Base-by-base conservation (phyloP, 2,797 vertebrate species). In the Ceryle rudis region DNA sequence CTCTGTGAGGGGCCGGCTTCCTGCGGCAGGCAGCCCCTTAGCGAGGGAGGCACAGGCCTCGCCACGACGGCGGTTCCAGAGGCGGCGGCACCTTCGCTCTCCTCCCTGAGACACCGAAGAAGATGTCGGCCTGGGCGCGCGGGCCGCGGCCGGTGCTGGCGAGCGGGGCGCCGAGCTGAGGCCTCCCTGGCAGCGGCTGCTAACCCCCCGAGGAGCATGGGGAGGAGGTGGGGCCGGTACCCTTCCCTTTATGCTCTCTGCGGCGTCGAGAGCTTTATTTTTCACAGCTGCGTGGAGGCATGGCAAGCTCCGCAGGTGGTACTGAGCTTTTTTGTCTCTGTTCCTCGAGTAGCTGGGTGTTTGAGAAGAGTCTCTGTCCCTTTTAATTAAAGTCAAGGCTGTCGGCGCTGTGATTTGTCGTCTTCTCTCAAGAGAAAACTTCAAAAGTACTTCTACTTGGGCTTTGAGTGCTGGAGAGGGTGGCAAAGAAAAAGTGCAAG, bases 1-100 rank as follows among this genome's bases (percentile, higher is more conserved):
- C 51, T 52, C 46, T 22, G 46, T 47, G 22, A 47, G 6, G 16
- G 42, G 42, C 42, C 42, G 42, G 42, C 42, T 44, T 25, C 47
- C 47, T 11, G 47, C 23, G 22, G 26, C 16, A 28, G 26, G 16
- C 51, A 15, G 51, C 51, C 26, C 26, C 3, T 22, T 13, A 13
- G 46, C 11, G 46, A 47, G 46, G 46, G 46, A 47, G 22, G 46
- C 41, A 10, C 14, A 2, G 41, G 31, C 25, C 28, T 29, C 6
- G 1, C 4, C 13, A 0, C 33, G 7, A 1, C 1, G 3, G 29
- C 18, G 2, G 1, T 14, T 20, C 1, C 18, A 7, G 19, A 52
- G 51, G 51, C 51, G 51, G 52, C 8, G 1, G 19, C 1, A 1
- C 16, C 13, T 28, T 10, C 2, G 1, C 21, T 33, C n/a, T 21